Conservation (phyloP, 2,797 vertebrate species). For the Poecile montanus region DNA sequence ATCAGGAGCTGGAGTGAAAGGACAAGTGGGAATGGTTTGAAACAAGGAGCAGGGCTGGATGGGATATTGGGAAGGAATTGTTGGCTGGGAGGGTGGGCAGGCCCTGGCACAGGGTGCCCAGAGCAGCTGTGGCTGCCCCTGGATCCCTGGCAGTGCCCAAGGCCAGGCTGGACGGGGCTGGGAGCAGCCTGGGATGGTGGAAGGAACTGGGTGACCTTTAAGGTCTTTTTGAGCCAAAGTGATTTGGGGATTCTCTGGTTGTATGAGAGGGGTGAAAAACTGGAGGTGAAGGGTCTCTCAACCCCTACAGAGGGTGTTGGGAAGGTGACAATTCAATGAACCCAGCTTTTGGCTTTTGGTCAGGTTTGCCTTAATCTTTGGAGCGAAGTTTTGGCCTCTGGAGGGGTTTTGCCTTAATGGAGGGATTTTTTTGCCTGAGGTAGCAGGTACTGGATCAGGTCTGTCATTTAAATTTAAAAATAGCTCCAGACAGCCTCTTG, state of each 20-base stretch:
- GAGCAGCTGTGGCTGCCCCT: not conserved
- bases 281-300: not conserved
- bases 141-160: not conserved
- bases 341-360: not conserved
- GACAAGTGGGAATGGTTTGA: not conserved
- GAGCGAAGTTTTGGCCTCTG: not conserved
- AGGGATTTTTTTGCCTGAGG: not conserved
- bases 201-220: not conserved
- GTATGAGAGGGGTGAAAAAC: not conserved
- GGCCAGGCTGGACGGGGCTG: not conserved
- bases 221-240: fast-evolving
- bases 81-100: not conserved
- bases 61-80: not conserved
- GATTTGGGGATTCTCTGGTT: not conserved
- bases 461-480: not conserved
- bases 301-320: not conserved
- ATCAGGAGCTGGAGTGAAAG: fast-evolving
- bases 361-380: not conserved
- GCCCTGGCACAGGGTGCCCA: not conserved
- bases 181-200: not conserved
- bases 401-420: not conserved
- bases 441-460: not conserved
- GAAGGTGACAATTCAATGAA: not conserved
- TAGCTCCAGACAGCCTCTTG: not conserved
- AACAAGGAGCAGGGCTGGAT: not conserved